Conservation (phyloP, 2,113 vertebrate species). For the Gasterosteus aculeatus region DNA sequence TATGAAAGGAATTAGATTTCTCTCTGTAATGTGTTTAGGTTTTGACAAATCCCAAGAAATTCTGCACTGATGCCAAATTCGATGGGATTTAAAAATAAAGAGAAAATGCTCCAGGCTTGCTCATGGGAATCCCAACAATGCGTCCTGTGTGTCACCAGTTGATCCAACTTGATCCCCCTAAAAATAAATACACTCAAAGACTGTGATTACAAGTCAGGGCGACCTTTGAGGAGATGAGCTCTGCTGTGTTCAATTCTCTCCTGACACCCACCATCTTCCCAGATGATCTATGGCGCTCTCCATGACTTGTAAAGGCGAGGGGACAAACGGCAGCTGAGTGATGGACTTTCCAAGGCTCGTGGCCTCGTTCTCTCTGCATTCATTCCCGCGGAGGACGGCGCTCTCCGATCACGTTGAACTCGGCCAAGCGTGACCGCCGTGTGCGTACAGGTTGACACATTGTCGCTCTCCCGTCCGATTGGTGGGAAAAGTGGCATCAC, state of each 20-base stretch:
- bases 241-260: slow-evolving; percentile 32
- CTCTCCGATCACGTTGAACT: slow-evolving; percentile 37
- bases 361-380: slow-evolving; percentile 38
- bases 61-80: slow-evolving; percentile 24
- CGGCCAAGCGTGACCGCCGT: slow-evolving; percentile 52
- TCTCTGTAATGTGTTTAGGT: background rate
- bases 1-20: background rate
- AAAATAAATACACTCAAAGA: slow-evolving; percentile 52
- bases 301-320: slow-evolving; percentile 45
- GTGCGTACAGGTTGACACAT: slow-evolving; percentile 42
- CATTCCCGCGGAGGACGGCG: slow-evolving; percentile 34
- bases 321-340: slow-evolving; percentile 35
- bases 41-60: slow-evolving; percentile 14
- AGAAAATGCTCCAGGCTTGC: background rate
- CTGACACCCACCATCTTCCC: slow-evolving; percentile 41
- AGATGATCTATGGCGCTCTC: slow-evolving; percentile 55
- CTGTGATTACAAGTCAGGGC: slow-evolving; percentile 52
- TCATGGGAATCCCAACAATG: slow-evolving; percentile 30
- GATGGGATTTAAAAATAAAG: background rate
- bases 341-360: slow-evolving; percentile 38
- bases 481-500: background rate
- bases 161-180: slow-evolving; percentile 50
- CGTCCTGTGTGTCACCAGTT: slow-evolving; percentile 17
- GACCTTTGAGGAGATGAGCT: slow-evolving; percentile 46
- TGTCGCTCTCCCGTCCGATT: slow-evolving; percentile 2